Evolutionary conservation across 2,888 invertebrate species (phyloP), one percentile per base, ranked within the genome.

Genomic region (Diarsia brunnea): DNA sequence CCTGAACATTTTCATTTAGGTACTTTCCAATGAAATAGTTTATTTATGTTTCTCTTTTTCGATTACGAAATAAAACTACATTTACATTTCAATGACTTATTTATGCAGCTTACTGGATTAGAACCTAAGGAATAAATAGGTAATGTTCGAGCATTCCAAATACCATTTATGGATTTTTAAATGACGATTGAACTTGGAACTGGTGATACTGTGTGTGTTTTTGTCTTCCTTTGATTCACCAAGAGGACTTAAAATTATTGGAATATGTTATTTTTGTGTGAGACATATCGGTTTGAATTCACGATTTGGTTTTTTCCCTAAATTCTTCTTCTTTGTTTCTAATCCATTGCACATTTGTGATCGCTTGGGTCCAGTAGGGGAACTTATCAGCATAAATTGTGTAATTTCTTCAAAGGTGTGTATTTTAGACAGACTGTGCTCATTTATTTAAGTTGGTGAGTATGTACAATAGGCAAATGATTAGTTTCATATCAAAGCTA

Each of bases 1-100:
- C 83, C 49, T 84, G 78, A 86, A 75, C 80, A 81, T 82, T 86
- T 72, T 83, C 87, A 82, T 84, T 79, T 70, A n/a, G n/a, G n/a
- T n/a, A 81, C 86, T 87, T 88, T 75, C 81, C 81, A 83, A 82
- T 74, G 78, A 82, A 78, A 80, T 83, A 79, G 82, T 83, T 81
- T 85, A 84, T 84, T 77, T 84, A 84, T 74, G 77, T 74, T 77
- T 85, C 64, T 78, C 47, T 72, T 69, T 61, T 47, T 51, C 12
- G 58, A 58, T 60, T 45, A 55, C 71, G 65, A 63, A 55, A 55
- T 5, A 2, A 51, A 75, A 75, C n/a, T 60, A 51, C 11, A 75
- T 84, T 61, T 61, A 14, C 53, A 74, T 74, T 66, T 69, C 82
- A 53, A 80, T 82, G 79, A 73, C 73, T 78, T 81, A 76, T 61